Evolutionary conservation across 1,140 invertebrate species (phyloP).

Genomic region (Neodiprion lecontei): DNA sequence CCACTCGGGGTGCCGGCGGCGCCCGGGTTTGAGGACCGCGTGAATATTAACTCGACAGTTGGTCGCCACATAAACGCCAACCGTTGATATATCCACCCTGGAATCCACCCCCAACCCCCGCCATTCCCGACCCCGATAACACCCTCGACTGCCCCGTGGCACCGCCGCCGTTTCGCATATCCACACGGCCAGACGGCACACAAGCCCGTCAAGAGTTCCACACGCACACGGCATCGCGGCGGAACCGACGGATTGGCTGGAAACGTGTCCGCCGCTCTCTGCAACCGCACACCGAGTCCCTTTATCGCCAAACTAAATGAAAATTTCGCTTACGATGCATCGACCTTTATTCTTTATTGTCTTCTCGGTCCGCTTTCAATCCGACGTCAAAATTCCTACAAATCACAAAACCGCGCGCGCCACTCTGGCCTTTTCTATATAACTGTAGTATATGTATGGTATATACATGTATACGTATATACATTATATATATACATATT

Average conservation of each 20-base stretch:
- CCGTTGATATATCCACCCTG: conserved; percentile 42
- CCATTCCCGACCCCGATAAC: conserved; percentile 1
- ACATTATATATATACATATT: no score
- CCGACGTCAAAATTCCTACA: background rate
- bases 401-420: background rate
- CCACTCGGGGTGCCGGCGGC: background rate
- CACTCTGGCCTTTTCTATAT: no score
- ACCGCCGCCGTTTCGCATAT: background rate
- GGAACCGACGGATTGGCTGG: background rate
- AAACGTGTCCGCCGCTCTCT: background rate
- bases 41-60: conserved; percentile 51
- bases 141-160: background rate
- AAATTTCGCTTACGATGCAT: conserved; percentile 31
- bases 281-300: background rate
- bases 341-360: conserved; percentile 1
- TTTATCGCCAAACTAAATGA: conserved; percentile 27
- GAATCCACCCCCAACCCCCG: background rate
- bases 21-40: conserved; percentile 26
- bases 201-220: no score
- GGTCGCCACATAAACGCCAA: conserved; percentile 49
- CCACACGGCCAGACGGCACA: background rate
- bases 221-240: no score
- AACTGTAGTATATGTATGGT: no score
- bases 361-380: background rate
- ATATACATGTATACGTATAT: no score